Evolutionary conservation across 2,888 invertebrate species (phyloP), one percentile per base, ranked within the genome.

Genomic region (Papilio protenor): DNA sequence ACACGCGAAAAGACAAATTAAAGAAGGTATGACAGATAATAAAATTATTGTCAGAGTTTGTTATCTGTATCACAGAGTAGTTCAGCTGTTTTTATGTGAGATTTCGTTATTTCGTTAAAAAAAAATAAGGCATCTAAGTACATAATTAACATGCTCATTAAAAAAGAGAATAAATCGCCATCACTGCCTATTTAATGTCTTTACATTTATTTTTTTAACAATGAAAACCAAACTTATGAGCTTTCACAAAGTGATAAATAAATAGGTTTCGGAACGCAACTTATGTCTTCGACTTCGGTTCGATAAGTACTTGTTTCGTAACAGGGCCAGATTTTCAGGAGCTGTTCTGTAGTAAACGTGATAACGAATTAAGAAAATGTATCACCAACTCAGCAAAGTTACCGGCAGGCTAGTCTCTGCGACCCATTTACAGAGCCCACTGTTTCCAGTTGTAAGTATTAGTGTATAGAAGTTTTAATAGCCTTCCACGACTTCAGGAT

Each of bases 371-470:
- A 73, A 59, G 57, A 91, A 89, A 86, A 95, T 95, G 95, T 95
- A 93, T 85, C 92, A 95, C 83, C 94, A 94, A 88, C 86, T 94
- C 59, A 90, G 90, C 88, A 92, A 86, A 90, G 81, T 91, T 73
- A 90, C 93, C 75, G 95, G 95, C 80, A 91, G 95, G 86, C 87
- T 95, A 79, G 88, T 93, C 16, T 87, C 91, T 79, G 87, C 95
- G 73, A 85, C 90, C 52, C 86, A 92, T 82, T 83, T 94, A 79
- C 95, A 95, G 83, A 88, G 86, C 73, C 95, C 95, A 84, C 90
- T 95, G 61, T 94, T 90, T 82, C 94, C 94, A 66, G 87, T 94
- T 88, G 94, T 94, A 90, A 88, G 93, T 91, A 83, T 79, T 74
- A 61, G 73, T 33, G 70, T 71, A 8, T 21, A 69, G 18, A 59